phyloP scores from a whole-genome alignment of 2,888 invertebrate species.

The Drosophila dives region DNA sequence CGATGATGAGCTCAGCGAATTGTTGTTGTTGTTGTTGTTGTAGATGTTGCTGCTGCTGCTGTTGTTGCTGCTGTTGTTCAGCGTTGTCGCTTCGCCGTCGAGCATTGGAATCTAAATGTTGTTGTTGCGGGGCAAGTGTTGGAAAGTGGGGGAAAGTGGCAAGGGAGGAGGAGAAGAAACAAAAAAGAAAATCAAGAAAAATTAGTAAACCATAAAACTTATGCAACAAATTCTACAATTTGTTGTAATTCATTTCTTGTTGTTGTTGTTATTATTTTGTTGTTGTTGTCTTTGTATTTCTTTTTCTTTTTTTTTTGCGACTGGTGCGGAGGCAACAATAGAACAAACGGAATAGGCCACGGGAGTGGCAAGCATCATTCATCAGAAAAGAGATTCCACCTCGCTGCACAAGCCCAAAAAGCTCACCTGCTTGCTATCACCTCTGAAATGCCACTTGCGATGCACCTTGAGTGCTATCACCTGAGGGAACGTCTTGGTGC shows the following conservation, averaged over 20 bases:
- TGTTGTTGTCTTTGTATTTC: conserved; percentile 18
- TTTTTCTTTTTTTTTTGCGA: conserved; percentile 70
- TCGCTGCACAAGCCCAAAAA: conserved; percentile 83
- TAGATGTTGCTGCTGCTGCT: conserved; percentile 66
- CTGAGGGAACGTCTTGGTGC: conserved; percentile 84
- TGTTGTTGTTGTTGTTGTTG: conserved; percentile 71
- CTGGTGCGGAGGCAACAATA: conserved; percentile 82
- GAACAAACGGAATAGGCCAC: conserved; percentile 31
- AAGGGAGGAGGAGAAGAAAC: neutral
- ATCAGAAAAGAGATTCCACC: conserved; percentile 55
- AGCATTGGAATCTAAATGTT: conserved; percentile 55
- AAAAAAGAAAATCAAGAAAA: conserved; percentile 16
- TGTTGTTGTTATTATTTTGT: neutral
- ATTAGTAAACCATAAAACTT: conserved; percentile 34
- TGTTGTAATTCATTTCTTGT: neutral
- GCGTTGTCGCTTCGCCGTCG: conserved; percentile 72
- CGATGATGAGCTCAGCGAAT: conserved; percentile 67
- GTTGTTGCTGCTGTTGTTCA: conserved; percentile 65
- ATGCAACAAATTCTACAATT: conserved; percentile 8
- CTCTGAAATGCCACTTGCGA: conserved; percentile 85
- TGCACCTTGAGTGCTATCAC: conserved; percentile 85
- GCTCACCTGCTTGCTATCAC: conserved; percentile 85
- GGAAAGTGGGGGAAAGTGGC: too few species aligned
- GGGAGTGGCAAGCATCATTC: conserved; percentile 8
- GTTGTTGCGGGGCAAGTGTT: neutral